These are phyloP conservation scores for cattle (Bos taurus) DNA, from an alignment of 2,113 vertebrate genomes.

Conservation along the genomic window DNA sequence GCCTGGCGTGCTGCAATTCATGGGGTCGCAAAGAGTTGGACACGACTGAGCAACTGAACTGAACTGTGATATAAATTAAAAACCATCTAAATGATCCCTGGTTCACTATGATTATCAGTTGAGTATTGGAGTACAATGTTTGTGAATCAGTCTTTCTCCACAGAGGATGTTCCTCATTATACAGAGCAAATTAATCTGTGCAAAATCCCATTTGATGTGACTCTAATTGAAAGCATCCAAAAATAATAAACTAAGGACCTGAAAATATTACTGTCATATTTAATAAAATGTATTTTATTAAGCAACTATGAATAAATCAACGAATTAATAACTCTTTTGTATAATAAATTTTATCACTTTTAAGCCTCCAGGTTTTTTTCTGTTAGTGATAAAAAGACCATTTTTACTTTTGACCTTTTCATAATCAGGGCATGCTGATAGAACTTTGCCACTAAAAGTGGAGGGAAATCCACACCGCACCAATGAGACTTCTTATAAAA, in stretches of 20 bases:
- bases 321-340: neutral
- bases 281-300: neutral
- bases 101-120: neutral
- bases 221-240: neutral
- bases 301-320: neutral
- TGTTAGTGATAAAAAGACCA: neutral
- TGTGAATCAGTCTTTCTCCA: neutral
- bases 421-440: neutral
- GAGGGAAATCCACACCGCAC: neutral
- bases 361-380: neutral
- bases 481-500: neutral
- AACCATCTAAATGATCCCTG: neutral
- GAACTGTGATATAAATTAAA: neutral
- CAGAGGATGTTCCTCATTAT: neutral
- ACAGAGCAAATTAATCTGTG: neutral
- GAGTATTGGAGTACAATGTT: neutral
- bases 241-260: neutral
- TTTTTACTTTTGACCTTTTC: neutral
- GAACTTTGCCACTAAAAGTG: neutral
- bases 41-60: too few species aligned
- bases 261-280: neutral
- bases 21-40: too few species aligned
- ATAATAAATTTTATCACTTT: neutral
- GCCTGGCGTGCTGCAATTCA: too few species aligned
- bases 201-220: neutral